Evolutionary conservation across 2,113 vertebrate genomes (phyloP).

Genomic region (Gobio gobio): DNA sequence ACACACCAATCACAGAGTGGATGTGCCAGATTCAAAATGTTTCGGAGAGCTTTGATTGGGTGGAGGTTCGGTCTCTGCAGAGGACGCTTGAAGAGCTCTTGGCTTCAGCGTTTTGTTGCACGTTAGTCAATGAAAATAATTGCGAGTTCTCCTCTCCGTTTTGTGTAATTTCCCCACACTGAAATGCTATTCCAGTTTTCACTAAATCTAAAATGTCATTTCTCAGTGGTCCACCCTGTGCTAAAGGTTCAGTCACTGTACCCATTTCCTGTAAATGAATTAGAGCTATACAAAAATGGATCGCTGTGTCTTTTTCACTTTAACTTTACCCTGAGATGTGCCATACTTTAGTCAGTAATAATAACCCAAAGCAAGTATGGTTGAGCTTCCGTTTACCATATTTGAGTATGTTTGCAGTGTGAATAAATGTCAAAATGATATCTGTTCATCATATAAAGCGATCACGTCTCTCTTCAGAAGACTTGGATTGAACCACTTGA

Average conservation of each 20-base stretch:
- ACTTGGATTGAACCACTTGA: neutral
- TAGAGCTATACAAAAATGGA: neutral
- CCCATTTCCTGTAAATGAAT: neutral
- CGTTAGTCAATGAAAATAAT: neutral
- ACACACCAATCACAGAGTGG: conserved; percentile 16
- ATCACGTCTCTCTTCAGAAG: neutral
- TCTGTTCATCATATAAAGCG: too few relatives aligned
- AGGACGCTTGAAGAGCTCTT: neutral
- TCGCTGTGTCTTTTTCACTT: neutral
- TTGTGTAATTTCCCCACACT: neutral
- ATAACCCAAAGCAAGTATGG: too few relatives aligned
- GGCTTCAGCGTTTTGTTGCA: neutral
- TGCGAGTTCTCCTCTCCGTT: neutral
- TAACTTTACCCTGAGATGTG: neutral
- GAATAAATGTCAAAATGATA: neutral
- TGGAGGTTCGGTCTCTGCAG: neutral
- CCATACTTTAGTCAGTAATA: neutral
- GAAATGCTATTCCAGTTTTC: neutral
- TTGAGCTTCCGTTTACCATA: neutral
- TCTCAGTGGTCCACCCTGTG: neutral
- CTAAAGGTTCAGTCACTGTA: neutral
- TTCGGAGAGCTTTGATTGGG: neutral
- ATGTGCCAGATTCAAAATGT: neutral
- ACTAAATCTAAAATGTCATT: conserved; percentile 8
- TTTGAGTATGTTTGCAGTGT: neutral